phyloP scores from a whole-genome alignment of 2,797 vertebrate genomes.

The Macroramphosus scolopax region DNA sequence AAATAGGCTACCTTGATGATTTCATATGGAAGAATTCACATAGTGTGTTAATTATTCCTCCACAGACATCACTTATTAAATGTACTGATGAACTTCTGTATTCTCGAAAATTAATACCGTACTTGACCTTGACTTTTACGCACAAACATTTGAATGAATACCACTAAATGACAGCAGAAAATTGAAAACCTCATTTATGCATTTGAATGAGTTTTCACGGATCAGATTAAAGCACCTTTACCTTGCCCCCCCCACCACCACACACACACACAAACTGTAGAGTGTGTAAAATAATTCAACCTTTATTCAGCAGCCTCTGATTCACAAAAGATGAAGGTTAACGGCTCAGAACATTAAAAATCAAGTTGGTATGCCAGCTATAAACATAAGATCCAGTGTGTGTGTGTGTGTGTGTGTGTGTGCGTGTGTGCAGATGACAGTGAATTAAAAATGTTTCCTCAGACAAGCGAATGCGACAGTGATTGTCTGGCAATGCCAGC shows the following conservation, averaged over 20 bases:
- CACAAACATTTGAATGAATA: not conserved
- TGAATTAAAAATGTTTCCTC: conserved; percentile 13
- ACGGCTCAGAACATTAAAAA: conserved; percentile 12
- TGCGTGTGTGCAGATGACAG: not conserved
- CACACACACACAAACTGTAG: conserved; percentile 1
- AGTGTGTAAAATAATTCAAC: not conserved
- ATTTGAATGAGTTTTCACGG: not conserved
- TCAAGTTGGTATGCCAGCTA: not conserved
- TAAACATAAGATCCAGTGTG: not conserved
- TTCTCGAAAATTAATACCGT: not conserved
- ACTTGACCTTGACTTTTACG: not conserved
- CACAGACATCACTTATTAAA: not conserved
- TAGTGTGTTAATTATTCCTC: not conserved
- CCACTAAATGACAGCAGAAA: not conserved
- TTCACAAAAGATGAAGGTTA: conserved; percentile 6
- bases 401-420: conserved; percentile 4
- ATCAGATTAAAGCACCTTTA: conserved; percentile 4
- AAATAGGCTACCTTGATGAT: not conserved
- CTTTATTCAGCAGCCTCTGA: conserved; percentile 11
- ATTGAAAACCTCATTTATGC: conserved; percentile 12
- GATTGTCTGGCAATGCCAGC: too few species aligned
- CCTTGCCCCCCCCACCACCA: conserved; percentile 1
- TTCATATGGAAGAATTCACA: not conserved
- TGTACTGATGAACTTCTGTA: not conserved
- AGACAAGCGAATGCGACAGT: too few species aligned